A percentile compares a stretch with the other conserved stretches of the same genome.
Conservation (phyloP, 2,113 vertebrate species). For the Spea bombifrons region DNA sequence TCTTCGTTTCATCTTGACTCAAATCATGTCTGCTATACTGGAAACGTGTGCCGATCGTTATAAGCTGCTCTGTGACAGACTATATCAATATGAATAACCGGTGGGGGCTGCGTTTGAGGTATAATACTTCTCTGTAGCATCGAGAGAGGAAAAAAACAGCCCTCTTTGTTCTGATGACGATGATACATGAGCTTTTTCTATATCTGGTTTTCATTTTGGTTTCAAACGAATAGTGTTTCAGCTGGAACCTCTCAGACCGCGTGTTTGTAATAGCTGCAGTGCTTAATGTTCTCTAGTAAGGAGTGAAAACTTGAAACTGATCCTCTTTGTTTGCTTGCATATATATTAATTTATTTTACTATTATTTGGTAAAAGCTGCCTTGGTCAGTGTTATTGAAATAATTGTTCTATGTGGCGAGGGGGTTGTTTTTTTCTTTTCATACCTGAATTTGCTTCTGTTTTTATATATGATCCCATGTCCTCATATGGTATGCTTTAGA, state of each 20-base stretch:
- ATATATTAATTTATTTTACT: no score
- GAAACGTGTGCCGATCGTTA: not conserved
- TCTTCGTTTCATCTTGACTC: not conserved
- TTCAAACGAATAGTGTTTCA: not conserved
- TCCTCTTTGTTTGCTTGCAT: constrained; percentile 1
- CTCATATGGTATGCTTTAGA: not conserved
- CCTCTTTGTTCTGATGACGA: not conserved
- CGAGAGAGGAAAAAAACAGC: not conserved
- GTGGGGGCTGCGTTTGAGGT: not conserved
- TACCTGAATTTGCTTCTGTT: not conserved
- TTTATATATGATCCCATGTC: not conserved
- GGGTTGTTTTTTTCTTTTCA: no score
- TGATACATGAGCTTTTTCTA: not conserved
- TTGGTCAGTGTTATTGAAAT: no score
- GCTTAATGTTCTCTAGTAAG: not conserved
- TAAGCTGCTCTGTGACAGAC: constrained; percentile 9
- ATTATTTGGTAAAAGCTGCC: no score
- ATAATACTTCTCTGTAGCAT: not conserved
- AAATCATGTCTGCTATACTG: not conserved
- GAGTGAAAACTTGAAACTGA: not conserved
- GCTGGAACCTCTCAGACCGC: not conserved
- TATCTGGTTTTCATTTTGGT: not conserved
- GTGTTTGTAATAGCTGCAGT: not conserved
- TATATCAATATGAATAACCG: not conserved
- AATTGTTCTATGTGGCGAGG: not conserved